A percentile compares a stretch with the other conserved stretches of the same genome.
Conservation (phyloP, 2,797 vertebrate species). For the Notolabrus celidotus region DNA sequence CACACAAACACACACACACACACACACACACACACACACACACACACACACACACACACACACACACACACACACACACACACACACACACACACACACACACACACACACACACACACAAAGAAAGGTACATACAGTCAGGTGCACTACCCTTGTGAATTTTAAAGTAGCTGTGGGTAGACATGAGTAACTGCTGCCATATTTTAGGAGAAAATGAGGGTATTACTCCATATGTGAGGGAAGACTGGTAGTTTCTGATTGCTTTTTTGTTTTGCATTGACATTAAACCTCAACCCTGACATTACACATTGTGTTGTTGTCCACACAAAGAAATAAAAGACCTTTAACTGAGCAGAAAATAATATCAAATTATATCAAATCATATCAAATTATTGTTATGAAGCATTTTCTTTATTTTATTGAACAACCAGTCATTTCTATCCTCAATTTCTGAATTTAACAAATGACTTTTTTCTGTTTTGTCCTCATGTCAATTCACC, state of each 20-base stretch:
- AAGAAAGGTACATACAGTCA: conserved; percentile 12
- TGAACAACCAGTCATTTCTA: not conserved
- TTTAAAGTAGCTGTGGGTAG: conserved; percentile 6
- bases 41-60: conserved; percentile 26
- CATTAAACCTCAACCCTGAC: conserved; percentile 3
- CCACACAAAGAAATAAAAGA: too few species aligned
- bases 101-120: conserved; percentile 10
- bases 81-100: conserved; percentile 38
- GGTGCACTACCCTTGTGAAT: not conserved
- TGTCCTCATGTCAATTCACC: not conserved
- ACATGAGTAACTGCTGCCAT: not conserved
- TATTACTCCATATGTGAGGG: not conserved
- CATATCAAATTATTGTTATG: conserved; percentile 1
- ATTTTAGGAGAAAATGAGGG: conserved; percentile 14
- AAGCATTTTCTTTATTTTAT: not conserved
- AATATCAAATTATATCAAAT: not conserved
- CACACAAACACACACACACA: conserved; percentile 24
- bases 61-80: conserved; percentile 21
- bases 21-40: conserved; percentile 26
- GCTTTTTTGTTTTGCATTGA: not conserved
- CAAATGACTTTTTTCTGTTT: not conserved
- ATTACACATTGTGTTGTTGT: not conserved
- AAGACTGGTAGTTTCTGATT: conserved; percentile 4
- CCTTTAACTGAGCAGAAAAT: not conserved
- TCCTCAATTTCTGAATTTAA: not conserved